Evolutionary conservation across 2,797 vertebrate species (phyloP).

Genomic region (Onychomys arenicola): DNA sequence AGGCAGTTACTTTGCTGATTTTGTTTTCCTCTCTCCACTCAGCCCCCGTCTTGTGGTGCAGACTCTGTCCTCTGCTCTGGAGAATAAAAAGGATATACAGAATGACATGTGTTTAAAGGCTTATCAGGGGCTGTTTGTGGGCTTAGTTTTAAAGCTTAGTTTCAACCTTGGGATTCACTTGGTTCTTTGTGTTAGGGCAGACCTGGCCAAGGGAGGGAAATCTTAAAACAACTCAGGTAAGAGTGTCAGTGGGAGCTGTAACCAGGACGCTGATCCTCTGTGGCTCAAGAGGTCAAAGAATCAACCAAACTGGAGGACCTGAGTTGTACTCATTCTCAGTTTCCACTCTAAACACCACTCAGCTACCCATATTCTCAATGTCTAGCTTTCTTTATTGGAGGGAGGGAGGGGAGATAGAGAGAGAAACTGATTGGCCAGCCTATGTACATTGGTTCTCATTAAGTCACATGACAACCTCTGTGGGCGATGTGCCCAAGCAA

Average conservation of each 20-base stretch:
- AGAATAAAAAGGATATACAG: constrained; percentile 22
- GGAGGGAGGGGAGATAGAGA: neutral
- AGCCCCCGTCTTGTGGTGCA: neutral
- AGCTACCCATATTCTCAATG: neutral
- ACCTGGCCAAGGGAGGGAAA: neutral
- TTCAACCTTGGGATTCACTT: constrained; percentile 48
- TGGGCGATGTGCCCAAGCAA: neutral
- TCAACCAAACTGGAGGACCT: neutral
- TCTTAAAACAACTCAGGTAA: constrained; percentile 25
- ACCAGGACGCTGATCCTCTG: neutral
- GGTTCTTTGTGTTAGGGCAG: constrained; percentile 38
- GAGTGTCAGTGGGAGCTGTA: neutral
- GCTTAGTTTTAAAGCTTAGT: constrained; percentile 55
- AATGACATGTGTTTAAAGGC: neutral
- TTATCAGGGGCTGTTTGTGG: neutral
- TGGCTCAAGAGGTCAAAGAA: constrained; percentile 36
- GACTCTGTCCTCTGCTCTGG: constrained; percentile 16
- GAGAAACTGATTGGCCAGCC: neutral
- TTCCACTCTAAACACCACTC: neutral
- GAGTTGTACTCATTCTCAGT: neutral
- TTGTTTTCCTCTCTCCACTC: constrained; percentile 55
- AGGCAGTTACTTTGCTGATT: constrained; percentile 37
- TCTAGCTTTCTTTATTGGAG: constrained; percentile 34
- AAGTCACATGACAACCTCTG: neutral
- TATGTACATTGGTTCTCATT: neutral